Base-by-base conservation (phyloP, 2,113 vertebrate species). In the Tautogolabrus adspersus region DNA sequence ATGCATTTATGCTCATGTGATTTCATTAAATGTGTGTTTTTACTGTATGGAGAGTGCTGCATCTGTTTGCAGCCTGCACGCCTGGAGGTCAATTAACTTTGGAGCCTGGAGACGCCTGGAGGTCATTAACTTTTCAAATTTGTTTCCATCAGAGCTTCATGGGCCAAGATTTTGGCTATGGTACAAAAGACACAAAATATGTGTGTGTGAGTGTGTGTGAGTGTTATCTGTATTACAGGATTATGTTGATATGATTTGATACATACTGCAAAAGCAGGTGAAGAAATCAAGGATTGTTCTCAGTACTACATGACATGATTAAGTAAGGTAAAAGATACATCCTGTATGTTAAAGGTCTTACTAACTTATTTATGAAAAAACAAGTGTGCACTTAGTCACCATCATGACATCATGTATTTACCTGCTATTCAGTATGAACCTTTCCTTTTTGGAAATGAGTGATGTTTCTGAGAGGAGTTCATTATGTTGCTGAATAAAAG, bases 61-160 rank as follows among this genome's bases (percentile, higher is more conserved):
- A 47, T 75, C 59, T 72, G 52, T 59, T 72, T 66, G 44, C 40
- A 64, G 72, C 26, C 84, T 81, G 70, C 60, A 26, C 15, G 65
- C 26, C 84, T 82, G 66, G 60, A 26, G 15, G 65, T 90, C 49
- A 37, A 75, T 70, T n/a, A n/a, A n/a, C n/a, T 59, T 72, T 66
- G 44, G 34, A 64, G 72, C 26, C 84, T 81, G 70, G 56, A 26
- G n/a, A n/a, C 15, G 65, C 26, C 84, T 82, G 66, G 60, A 26
- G 15, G 65, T 79, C 77, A 79, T 85, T 87, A 76, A 88, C 79
- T 58, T 79, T 69, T 80, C 37, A 59, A 67, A 78, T 78, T 26
- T 67, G 68, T 66, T 51, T n/a, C 68, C 23, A 61, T 75, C 46
- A 72, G 56, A 63, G 65, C 60, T 72, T 12, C 0, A 34, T 15